Base-by-base conservation (phyloP, 1,140 invertebrate genomes). In the Brachionus calyciflorus region DNA sequence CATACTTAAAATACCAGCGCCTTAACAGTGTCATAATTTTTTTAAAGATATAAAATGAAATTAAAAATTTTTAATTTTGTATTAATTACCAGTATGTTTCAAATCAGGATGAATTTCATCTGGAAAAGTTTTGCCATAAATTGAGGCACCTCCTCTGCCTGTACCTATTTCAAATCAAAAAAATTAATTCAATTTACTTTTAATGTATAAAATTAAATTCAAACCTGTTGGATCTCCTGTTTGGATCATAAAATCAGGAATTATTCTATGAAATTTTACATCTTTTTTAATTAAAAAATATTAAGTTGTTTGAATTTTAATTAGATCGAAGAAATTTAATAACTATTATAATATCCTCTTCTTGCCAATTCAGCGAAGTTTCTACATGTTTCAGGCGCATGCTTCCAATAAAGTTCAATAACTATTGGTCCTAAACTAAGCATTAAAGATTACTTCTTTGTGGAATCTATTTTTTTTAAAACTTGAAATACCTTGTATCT, bases 31-130 rank as follows among this genome's bases (percentile, higher is more conserved):
- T 40, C 17, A 37, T 33, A 1, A 55, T 55, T 55, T 51, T 19
- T 19, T 51, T 26, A 53, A 85, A 70, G 78, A 79, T 14, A 48
- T 2, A 17, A 65, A 21, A 12, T n/a, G n/a, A n/a, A n/a, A n/a
- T n/a, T n/a, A n/a, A n/a, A n/a, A n/a, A n/a, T n/a, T n/a, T n/a
- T n/a, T n/a, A n/a, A n/a, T n/a, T n/a, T n/a, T n/a, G n/a, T n/a
- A n/a, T n/a, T n/a, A n/a, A n/a, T 96, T 96, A 86, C 93, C 96
- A 21, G 93, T 93, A 83, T 98, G 96, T 85, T 95, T 97, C 44
- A 99, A 87, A 81, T 96, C 93, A 55, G 90, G 88, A 81, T 93
- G 90, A 79, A 99, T 93, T 89, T 99, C 96, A 87, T 99, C 96
- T 77, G 92, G 89, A 87, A 99, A 99, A 78, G 81, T 78, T 80